Evolutionary conservation across 30 jellyfish, hydroid and myxozoan genomes (phyloP), one percentile per base, ranked within the genome.

Genomic region (Catostylus mosaicus): DNA sequence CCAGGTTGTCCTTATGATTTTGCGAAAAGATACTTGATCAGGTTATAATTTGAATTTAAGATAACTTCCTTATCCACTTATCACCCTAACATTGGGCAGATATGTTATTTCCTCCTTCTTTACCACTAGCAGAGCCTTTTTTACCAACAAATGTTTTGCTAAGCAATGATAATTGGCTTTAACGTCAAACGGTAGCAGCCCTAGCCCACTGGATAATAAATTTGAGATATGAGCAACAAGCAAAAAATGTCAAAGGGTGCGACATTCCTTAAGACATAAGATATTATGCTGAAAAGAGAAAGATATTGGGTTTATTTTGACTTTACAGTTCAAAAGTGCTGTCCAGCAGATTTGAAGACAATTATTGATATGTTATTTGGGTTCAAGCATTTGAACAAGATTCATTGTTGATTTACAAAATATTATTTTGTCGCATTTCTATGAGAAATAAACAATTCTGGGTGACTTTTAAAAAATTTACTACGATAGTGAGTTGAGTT

Each of bases 21-120:
- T 48, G 63, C 20, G 23, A 48, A 48, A n/a, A 48, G 7, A 40
- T 40, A 40, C 11, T 14, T 40, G 14, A 48, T 23, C 1, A 8
- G 20, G 63, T 48, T 48, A 48, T 48, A 48, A 48, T 48, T 48
- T 48, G 63, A 23, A 59, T 27, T 16, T 59, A 59, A 12, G 37
- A 59, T 6, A 59, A 59, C 23, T 59, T 59, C 71, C 71, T 59
- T 8, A 59, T 59, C 71, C 71, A 24, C 43, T 59, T 59, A 59
- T n/a, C 71, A 59, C 71, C 71, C 11, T 23, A 23, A 19, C 38
- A 3, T 59, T 59, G 71, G 71, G 9, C 37, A 59, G 37, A 59
- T 27, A 59, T 59, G 71, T 16, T 59, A 59, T 37, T 59, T 59
- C 38, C 26, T 59, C 38, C 26, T 59, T 59, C 38, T 27, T 59